Evolutionary conservation across 2,113 vertebrate genomes (phyloP), one percentile per base, ranked within the genome.

Genomic region (Halcyon senegalensis): DNA sequence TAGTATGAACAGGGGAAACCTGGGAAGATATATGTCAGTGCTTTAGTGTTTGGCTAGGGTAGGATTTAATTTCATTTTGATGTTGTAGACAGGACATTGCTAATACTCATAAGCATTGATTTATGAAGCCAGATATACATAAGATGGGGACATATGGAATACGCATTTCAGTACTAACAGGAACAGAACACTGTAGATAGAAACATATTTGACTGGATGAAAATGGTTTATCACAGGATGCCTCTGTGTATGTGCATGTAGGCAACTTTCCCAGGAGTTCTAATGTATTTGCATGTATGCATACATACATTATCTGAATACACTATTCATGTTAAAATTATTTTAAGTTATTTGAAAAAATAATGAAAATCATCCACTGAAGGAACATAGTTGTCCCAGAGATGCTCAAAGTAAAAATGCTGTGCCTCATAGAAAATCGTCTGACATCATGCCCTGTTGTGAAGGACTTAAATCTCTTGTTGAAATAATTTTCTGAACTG

Each of bases 51-150:
- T 73, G 21, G 10, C 28, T 63, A 50, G 12, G 37, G 33, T 13
- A 50, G 18, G 46, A 77, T 37, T 37, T 74, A 5, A 43, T 77
- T 88, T 73, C 8, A 15, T 90, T 93, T 93, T 77, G 79, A 44
- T 51, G 27, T 50, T 62, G 9, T 39, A 20, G 31, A 41, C 41
- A 37, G 28, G 17, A 58, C 55, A 46, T 33, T 48, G 50, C 5
- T 62, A 76, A 88, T n/a, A 1, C 3, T 79, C 2, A 1, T 58
- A 56, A 79, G 21, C 11, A 86, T 1, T 88, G 83, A 81, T 77
- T 94, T 83, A 91, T 84, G 72, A 80, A 73, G 37, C 10, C 69
- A 88, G n/a, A 51, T 73, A 73, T 8, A 79, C 53, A 79, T 77
- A 92, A 83, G 41, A 90, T 0, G 1, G 33, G 11, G 76, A 8